Conservation (phyloP, 2,797 vertebrate species). For the Craterocephalus amniculus region DNA sequence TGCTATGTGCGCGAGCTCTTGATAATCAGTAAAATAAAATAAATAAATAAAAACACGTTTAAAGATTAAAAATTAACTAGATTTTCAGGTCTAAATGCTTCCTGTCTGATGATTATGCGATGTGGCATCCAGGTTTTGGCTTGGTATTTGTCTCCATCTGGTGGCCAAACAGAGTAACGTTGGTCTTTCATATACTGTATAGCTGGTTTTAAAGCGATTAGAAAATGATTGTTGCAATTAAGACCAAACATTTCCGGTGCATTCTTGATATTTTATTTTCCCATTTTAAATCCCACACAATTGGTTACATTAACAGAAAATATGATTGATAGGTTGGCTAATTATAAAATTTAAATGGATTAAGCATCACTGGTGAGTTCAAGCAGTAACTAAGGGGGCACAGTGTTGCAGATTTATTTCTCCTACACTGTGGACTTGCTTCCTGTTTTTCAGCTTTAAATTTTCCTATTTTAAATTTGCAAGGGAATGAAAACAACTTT, state of each 20-base stretch:
- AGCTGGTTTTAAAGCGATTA: not conserved
- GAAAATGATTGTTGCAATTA: not conserved
- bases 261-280: not conserved
- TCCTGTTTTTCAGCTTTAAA: too few relatives aligned
- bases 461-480: too few relatives aligned
- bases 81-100: not conserved
- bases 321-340: too few relatives aligned
- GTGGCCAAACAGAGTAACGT: slow-evolving; percentile 53
- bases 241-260: not conserved
- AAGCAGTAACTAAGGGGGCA: too few relatives aligned
- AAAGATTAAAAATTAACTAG: not conserved
- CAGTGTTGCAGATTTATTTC: too few relatives aligned
- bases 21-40: not conserved
- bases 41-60: too few relatives aligned
- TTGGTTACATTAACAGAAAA: not conserved
- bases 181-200: not conserved
- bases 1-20: not conserved
- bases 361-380: not conserved
- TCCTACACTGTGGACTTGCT: not conserved
- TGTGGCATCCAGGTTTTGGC: slow-evolving; percentile 6
- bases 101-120: not conserved
- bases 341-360: not conserved
- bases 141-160: slow-evolving; percentile 78
- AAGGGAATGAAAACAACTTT: too few relatives aligned
- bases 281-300: not conserved